Percentiles rank a stretch among this genome's conserved stretches.
phyloP scores from a whole-genome alignment of 1,140 invertebrate species.

The Lepidurus couesii region DNA sequence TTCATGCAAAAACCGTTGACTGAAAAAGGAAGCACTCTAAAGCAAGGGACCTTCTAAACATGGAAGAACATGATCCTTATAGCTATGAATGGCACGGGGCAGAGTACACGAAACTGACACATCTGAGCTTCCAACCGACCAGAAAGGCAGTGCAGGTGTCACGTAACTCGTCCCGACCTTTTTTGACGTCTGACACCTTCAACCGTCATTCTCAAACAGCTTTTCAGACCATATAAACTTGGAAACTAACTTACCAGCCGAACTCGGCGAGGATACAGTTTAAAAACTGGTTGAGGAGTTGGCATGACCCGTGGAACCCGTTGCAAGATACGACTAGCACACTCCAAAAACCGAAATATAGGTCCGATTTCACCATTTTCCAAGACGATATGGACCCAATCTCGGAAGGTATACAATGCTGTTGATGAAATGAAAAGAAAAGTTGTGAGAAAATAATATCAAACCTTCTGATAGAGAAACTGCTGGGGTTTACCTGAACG shows the following conservation, averaged over 20 bases:
- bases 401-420: conserved; percentile 23
- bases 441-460: neutral
- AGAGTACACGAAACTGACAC: neutral
- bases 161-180: neutral
- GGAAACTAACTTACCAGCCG: conserved; percentile 24
- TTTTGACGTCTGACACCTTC: neutral
- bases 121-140: neutral
- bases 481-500: conserved; percentile 28
- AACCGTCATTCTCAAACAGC: neutral
- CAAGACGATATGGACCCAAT: conserved; percentile 19
- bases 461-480: no score
- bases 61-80: neutral
- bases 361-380: conserved; percentile 18
- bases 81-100: conserved; percentile 17
- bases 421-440: neutral
- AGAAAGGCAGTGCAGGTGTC: conserved; percentile 12
- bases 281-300: neutral
- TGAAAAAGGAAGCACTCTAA: neutral
- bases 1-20: neutral
- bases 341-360: neutral
- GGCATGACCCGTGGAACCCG: neutral
- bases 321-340: neutral
- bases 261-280: conserved; percentile 10
- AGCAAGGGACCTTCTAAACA: neutral
- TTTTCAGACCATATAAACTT: neutral